Conservation (phyloP, 2,888 invertebrate species). For the Volucella zonaria region DNA sequence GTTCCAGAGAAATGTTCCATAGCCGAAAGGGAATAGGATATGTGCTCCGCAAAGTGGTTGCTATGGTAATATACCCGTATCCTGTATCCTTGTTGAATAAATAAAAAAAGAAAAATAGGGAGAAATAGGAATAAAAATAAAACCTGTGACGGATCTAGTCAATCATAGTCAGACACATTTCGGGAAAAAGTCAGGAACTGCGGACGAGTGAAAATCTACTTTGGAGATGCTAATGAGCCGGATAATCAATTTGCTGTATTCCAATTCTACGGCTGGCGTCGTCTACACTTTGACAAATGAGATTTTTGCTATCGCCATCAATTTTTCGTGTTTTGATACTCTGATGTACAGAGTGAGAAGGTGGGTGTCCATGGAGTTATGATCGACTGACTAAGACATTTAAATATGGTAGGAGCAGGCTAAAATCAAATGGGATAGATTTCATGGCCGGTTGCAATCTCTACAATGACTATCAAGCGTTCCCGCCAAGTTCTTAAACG, state of each 20-base stretch:
- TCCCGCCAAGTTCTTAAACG: too few species aligned
- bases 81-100: constrained; percentile 6
- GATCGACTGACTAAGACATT: too few species aligned
- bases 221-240: constrained; percentile 23
- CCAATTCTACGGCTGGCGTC: not conserved
- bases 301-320: too few species aligned
- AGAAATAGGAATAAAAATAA: not conserved
- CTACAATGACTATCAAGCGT: too few species aligned
- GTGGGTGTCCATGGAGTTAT: too few species aligned
- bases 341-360: too few species aligned
- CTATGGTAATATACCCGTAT: constrained; percentile 9
- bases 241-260: constrained; percentile 36
- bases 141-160: constrained; percentile 28
- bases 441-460: too few species aligned
- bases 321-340: too few species aligned
- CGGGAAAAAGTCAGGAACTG: not conserved
- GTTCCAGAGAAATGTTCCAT: constrained; percentile 26
- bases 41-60: constrained; percentile 21
- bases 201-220: constrained; percentile 14
- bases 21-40: constrained; percentile 13
- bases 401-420: too few species aligned
- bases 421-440: too few species aligned
- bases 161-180: constrained; percentile 17
- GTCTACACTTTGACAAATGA: not conserved
- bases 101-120: not conserved